phyloP scores from a whole-genome alignment of 2,888 invertebrate species.

The Encarsia formosa region DNA sequence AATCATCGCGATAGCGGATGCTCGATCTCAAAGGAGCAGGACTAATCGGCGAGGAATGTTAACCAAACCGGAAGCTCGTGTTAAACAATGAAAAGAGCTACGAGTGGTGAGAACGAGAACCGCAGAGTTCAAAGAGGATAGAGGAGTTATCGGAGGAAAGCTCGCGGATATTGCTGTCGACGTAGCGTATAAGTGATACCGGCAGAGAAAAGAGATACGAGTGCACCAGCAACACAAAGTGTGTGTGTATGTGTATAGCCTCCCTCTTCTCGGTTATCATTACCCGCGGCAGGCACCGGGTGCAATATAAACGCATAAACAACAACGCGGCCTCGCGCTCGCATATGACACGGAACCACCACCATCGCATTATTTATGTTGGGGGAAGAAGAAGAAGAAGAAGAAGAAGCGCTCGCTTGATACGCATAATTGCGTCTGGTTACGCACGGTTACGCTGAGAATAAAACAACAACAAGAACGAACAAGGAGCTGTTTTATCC shows the following conservation, averaged over 20 bases:
- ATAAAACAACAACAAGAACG: slow-evolving; percentile 13
- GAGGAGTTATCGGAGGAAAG: no score
- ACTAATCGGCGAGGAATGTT: no score
- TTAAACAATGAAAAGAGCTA: no score
- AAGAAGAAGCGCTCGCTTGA: slow-evolving; percentile 19
- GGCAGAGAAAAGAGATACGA: not conserved
- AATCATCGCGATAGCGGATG: no score
- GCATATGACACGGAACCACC: slow-evolving; percentile 31
- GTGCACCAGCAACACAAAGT: not conserved
- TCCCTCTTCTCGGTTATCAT: not conserved
- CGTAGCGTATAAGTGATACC: not conserved
- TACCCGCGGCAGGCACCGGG: no score
- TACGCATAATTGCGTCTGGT: slow-evolving; percentile 38
- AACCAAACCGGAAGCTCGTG: no score
- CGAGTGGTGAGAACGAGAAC: no score
- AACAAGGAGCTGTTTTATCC: not conserved
- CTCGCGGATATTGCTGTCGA: no score
- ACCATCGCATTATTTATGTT: slow-evolving; percentile 32
- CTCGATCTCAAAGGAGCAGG: no score
- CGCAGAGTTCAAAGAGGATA: no score
- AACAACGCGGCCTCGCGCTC: no score
- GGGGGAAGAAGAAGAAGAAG: slow-evolving; percentile 29
- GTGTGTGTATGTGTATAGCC: not conserved
- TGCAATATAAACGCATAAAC: slow-evolving; percentile 32
- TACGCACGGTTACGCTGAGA: slow-evolving; percentile 34